phyloP scores from a whole-genome alignment of 2,113 vertebrate genomes.

The Amblyornis subalaris region DNA sequence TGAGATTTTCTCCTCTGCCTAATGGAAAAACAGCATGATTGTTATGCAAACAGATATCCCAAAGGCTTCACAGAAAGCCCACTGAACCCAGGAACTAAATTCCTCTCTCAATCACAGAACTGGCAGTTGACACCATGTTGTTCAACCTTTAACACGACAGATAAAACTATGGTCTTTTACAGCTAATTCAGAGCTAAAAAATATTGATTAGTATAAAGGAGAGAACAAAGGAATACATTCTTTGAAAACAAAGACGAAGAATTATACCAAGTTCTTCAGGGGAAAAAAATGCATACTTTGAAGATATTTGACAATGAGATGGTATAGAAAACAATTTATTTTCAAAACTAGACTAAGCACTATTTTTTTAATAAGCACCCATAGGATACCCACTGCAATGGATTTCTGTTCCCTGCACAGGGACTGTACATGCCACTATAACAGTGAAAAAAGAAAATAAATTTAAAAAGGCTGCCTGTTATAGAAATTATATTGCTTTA shows the following conservation, averaged over 20 bases:
- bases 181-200: not conserved
- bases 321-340: not conserved
- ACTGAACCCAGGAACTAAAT: not conserved
- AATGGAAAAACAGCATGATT: not conserved
- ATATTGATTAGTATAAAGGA: not conserved
- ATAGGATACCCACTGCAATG: not conserved
- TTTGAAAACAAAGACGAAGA: not conserved
- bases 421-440: not conserved
- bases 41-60: not conserved
- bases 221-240: not conserved
- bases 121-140: not conserved
- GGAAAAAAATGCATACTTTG: not conserved
- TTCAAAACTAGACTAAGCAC: not conserved
- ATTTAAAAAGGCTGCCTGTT: not conserved
- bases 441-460: not conserved
- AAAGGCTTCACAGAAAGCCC: not conserved
- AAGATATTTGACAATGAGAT: not conserved
- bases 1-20: not conserved
- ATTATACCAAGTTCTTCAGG: not conserved
- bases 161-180: not conserved
- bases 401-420: not conserved
- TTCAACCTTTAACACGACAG: not conserved
- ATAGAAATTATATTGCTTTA: not conserved
- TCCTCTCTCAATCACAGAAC: not conserved
- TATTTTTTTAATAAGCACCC: not conserved